Conservation (phyloP, 2,797 vertebrate genomes). For the Gadopsis marmoratus region DNA sequence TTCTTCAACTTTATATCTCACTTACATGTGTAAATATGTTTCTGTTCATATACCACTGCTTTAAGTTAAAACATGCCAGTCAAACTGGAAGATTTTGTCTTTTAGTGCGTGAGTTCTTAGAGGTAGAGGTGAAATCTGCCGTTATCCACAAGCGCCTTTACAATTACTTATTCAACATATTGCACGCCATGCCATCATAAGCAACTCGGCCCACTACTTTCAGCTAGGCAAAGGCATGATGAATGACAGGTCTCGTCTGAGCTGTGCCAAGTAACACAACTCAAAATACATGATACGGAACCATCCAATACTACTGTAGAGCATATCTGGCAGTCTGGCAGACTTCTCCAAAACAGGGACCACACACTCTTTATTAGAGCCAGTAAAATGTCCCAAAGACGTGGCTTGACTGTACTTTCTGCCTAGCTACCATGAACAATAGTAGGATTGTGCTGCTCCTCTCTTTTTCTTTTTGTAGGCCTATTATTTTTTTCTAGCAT, state of each 20-base stretch:
- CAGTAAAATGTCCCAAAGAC: constrained; percentile 83
- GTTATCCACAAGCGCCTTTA: constrained; percentile 53
- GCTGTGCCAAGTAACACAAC: constrained; percentile 82
- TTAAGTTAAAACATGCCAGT: constrained; percentile 32
- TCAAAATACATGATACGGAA: constrained; percentile 84
- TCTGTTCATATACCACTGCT: constrained; percentile 30
- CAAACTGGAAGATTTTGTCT: constrained; percentile 39
- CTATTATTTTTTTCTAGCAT: constrained; percentile 84
- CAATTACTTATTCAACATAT: constrained; percentile 56
- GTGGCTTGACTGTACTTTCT: constrained; percentile 74
- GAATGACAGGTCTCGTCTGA: constrained; percentile 72
- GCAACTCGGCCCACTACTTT: constrained; percentile 63
- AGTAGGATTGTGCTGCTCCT: constrained; percentile 80
- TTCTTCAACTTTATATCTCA: constrained; percentile 48
- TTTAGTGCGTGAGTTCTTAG: constrained; percentile 32
- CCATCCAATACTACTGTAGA: constrained; percentile 81
- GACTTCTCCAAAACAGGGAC: constrained; percentile 78
- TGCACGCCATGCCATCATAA: constrained; percentile 71
- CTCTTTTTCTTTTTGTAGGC: constrained; percentile 78
- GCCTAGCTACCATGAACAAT: constrained; percentile 81
- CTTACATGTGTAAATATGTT: constrained; percentile 59
- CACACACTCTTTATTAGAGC: constrained; percentile 84
- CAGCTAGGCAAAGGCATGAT: constrained; percentile 67
- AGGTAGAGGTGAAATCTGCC: constrained; percentile 37
- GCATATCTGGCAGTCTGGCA: constrained; percentile 80